Conservation (phyloP, 2,113 vertebrate species). For the Pterocles gutturalis region DNA sequence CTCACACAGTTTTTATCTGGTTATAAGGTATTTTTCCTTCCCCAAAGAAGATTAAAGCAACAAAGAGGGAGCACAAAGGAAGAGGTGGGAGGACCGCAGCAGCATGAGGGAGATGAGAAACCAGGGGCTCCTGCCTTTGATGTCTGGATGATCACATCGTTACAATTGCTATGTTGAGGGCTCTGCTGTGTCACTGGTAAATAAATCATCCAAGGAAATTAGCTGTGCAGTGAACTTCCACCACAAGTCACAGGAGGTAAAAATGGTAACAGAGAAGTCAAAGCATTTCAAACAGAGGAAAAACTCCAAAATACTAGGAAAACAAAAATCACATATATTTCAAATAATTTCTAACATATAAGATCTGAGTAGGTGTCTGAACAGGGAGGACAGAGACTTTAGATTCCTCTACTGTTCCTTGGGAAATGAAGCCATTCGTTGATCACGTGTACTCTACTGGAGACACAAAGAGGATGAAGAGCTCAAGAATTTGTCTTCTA, state of each 20-base stretch:
- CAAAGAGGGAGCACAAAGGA: slow-evolving; percentile 23
- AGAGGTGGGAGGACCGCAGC: slow-evolving; percentile 39
- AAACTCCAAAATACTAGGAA: neutral
- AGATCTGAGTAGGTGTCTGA: neutral
- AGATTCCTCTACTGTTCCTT: neutral
- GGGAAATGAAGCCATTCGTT: neutral
- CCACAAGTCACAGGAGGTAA: slow-evolving; percentile 21
- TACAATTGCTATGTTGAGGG: slow-evolving; percentile 6
- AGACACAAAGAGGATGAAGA: neutral
- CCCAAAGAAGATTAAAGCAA: neutral
- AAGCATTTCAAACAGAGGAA: neutral
- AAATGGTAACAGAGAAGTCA: neutral
- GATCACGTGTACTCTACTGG: neutral
- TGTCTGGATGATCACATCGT: slow-evolving; percentile 28
- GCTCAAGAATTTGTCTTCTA: neutral
- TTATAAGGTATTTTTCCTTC: neutral
- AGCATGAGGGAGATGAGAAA: slow-evolving; percentile 23
- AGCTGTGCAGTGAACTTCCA: neutral
- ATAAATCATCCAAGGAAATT: slow-evolving; percentile 47
- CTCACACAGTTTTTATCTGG: neutral
- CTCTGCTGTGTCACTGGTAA: slow-evolving; percentile 40
- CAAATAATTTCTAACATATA: neutral
- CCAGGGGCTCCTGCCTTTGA: slow-evolving; percentile 30
- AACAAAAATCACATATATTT: neutral
- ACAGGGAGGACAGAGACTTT: neutral